Evolutionary conservation across 2,113 vertebrate species (phyloP), one percentile per base, ranked within the genome.

Genomic region (Picathartes gymnocephalus): DNA sequence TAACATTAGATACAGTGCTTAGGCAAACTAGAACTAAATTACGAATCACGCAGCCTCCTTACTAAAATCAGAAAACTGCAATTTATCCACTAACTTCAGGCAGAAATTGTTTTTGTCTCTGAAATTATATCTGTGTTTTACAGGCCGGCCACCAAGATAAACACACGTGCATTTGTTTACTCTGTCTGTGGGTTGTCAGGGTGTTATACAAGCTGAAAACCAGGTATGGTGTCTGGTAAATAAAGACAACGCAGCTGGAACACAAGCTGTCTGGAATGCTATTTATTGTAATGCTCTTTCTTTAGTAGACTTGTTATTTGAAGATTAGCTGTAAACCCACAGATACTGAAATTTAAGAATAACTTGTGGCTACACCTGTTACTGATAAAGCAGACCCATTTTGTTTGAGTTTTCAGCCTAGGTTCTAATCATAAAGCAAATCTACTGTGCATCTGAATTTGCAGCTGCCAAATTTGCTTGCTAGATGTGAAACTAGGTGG

Each of bases 11-110:
- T 81, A 61, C 37, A 80, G 33, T 28, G 45, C 24, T 89, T 87
- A 86, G 62, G 42, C 48, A 90, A 88, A 86, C 57, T 39, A 68
- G 71, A 93, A 60, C 33, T 82, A 68, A 95, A 95, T 87, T 85
- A 33, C 30, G 73, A 95, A 27, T 92, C 30, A 66, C 14, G 8
- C 22, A 3, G 27, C 35, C 68, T 65, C 50, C 51, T 70, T 71
- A 71, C 57, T 54, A 39, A 61, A 87, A 76, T 74, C 27, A 62
- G 73, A 84, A 79, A 40, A 56, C 30, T 73, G n/a, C 19, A 50
- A n/a, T 80, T 95, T 79, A 81, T 58, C 37, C 57, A 24, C 31
- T 54, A 22, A 72, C 17, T 88, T 72, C 2, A 13, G n/a, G 35
- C 8, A 85, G 56, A 84, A 84, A 71, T 79, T 1, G 42, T 53